phyloP scores from a whole-genome alignment of 2,888 invertebrate species.

The Lasius platythorax region DNA sequence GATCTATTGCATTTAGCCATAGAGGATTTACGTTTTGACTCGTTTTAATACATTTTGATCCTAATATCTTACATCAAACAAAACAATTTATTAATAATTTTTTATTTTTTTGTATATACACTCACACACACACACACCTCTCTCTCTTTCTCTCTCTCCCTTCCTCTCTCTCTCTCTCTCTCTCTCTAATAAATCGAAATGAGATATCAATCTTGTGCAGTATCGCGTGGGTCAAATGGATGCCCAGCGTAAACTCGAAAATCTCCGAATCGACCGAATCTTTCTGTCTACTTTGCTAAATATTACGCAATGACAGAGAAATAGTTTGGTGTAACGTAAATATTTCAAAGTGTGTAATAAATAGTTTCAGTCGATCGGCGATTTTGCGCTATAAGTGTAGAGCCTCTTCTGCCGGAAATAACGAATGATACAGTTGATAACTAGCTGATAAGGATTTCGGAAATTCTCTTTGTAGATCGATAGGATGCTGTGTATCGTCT shows the following conservation, averaged over 20 bases:
- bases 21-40: not conserved
- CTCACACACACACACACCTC: not conserved
- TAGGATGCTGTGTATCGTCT: constrained; percentile 71
- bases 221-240: constrained; percentile 37
- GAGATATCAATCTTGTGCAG: not conserved
- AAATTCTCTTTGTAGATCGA: constrained; percentile 71
- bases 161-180: too few relatives aligned
- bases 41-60: not conserved
- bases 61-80: not conserved
- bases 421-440: constrained; percentile 60
- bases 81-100: not conserved
- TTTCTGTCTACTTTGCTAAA: constrained; percentile 11
- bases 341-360: constrained; percentile 12
- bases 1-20: not conserved
- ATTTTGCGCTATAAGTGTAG: constrained; percentile 59
- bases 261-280: constrained; percentile 32
- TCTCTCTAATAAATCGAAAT: not conserved
- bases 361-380: constrained; percentile 46
- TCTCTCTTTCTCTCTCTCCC: too few relatives aligned
- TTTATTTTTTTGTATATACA: not conserved
- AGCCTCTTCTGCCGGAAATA: constrained; percentile 49
- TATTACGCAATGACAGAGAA: not conserved
- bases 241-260: constrained; percentile 11
- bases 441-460: constrained; percentile 71
- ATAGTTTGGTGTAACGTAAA: not conserved